Evolutionary conservation across 2,113 vertebrate genomes (phyloP), one percentile per base, ranked within the genome.

Genomic region (Callionymus lyra): DNA sequence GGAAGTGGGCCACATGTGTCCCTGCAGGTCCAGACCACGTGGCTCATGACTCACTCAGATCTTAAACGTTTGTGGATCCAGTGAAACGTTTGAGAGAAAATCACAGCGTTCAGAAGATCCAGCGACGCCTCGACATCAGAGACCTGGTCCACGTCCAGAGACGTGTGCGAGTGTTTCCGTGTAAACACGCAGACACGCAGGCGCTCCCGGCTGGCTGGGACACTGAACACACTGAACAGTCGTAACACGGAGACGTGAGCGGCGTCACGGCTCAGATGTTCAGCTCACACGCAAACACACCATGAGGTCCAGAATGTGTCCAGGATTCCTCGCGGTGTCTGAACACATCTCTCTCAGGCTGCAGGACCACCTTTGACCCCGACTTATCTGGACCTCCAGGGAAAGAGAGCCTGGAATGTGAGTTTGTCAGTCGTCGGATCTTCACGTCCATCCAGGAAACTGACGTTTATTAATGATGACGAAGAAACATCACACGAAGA

Each of bases 201-300:
- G 13, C 18, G 34, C 39, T 19, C 14, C n/a, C 10, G 12, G 12
- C 13, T 15, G 4, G 38, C n/a, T n/a, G 19, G 9, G 10, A 32
- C 3, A 39, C 31, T 3, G 5, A 38, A 46, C 31, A 44, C 15
- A 47, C 39, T n/a, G n/a, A 58, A 40, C 34, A 34, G 58, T 9
- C 12, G 3, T 27, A 59, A 62, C 55, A 59, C 44, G 31, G 53
- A 44, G 52, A 32, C 50, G 59, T n/a, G 47, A 67, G 33, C 2
- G 47, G 31, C 27, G 42, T 65, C 64, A 61, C 19, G 38, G 31
- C 54, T 63, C 65, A 80, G 80, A 81, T 76, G 77, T 79, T 79
- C 72, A 72, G 62, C 52, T 66, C 48, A 54, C 59, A 63, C 53
- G 59, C 57, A 54, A 60, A 73, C 59, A 72, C 65, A 69, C 34